Evolutionary conservation across 2,888 invertebrate genomes (phyloP).

Genomic region (Pristionchus arcanus): DNA sequence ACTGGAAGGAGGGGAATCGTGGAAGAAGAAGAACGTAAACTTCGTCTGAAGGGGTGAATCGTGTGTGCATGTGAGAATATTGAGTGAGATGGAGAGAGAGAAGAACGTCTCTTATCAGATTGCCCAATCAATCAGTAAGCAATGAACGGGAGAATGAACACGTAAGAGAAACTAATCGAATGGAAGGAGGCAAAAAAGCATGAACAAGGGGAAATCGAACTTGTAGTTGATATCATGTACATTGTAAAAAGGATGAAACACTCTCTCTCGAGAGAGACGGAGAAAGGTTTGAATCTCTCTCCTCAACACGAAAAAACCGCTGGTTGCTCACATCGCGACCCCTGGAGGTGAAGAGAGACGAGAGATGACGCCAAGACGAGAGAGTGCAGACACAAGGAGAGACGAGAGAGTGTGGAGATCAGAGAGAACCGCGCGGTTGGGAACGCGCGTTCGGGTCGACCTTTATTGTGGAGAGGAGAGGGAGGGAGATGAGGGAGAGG

Average conservation of each 20-base stretch:
- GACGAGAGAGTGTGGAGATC: conserved; percentile 37
- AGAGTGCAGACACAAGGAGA: background rate
- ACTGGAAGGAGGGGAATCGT: background rate
- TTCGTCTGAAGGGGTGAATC: background rate
- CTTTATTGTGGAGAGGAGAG: conserved; percentile 46
- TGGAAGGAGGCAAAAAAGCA: conserved; percentile 19
- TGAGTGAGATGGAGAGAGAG: background rate
- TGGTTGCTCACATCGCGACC: conserved; percentile 49
- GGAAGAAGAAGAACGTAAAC: conserved; percentile 27
- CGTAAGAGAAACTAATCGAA: conserved; percentile 12
- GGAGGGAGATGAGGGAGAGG: background rate
- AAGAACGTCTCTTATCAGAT: conserved; percentile 27
- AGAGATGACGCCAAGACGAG: conserved; percentile 9
- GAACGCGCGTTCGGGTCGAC: conserved; percentile 18
- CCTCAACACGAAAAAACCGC: conserved; percentile 34
- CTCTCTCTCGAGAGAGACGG: background rate
- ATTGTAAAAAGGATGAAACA: background rate
- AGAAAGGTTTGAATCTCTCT: conserved; percentile 9
- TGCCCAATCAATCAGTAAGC: conserved; percentile 37
- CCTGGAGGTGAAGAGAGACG: conserved; percentile 5
- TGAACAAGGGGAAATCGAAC: conserved; percentile 14
- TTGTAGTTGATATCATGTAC: background rate
- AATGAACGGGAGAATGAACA: background rate
- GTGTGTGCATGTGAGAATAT: conserved; percentile 31
- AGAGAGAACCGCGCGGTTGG: conserved; percentile 11